Conservation (phyloP, 2,797 vertebrate species). For the Salarias fasciatus region DNA sequence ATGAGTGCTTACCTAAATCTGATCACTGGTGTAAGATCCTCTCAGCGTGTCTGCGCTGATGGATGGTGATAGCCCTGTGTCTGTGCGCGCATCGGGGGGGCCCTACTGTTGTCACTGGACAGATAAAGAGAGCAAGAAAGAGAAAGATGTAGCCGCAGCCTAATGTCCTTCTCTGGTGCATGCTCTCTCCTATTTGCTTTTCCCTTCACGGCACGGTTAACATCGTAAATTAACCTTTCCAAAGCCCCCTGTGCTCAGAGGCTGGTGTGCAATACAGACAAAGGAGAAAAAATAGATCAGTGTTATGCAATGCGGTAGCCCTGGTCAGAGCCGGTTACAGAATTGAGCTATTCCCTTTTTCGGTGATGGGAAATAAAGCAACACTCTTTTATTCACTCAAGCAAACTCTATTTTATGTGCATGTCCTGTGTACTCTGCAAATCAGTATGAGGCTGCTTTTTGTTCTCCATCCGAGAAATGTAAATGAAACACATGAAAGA, state of each 20-base stretch:
- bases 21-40: constrained; percentile 84
- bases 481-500: constrained; percentile 85
- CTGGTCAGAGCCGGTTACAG: constrained; percentile 64
- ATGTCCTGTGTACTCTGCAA: constrained; percentile 88
- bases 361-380: constrained; percentile 55
- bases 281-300: constrained; percentile 57
- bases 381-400: constrained; percentile 78
- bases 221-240: constrained; percentile 90
- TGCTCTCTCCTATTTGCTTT: constrained; percentile 89
- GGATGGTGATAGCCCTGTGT: constrained; percentile 88
- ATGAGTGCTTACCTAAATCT: constrained; percentile 82
- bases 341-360: constrained; percentile 54
- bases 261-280: constrained; percentile 82
- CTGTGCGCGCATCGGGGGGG: constrained; percentile 83
- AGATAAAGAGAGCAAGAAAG: constrained; percentile 72
- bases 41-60: constrained; percentile 90
- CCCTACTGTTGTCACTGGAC: constrained; percentile 84
- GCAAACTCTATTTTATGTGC: constrained; percentile 88
- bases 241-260: constrained; percentile 87
- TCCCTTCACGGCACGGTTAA: constrained; percentile 91
- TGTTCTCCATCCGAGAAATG: constrained; percentile 88
- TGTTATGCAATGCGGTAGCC: constrained; percentile 77
- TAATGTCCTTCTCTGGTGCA: constrained; percentile 91
- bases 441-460: constrained; percentile 86
- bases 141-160: constrained; percentile 86